Evolutionary conservation across 2,888 invertebrate genomes (phyloP).

Genomic region (Ethmia dodecea): DNA sequence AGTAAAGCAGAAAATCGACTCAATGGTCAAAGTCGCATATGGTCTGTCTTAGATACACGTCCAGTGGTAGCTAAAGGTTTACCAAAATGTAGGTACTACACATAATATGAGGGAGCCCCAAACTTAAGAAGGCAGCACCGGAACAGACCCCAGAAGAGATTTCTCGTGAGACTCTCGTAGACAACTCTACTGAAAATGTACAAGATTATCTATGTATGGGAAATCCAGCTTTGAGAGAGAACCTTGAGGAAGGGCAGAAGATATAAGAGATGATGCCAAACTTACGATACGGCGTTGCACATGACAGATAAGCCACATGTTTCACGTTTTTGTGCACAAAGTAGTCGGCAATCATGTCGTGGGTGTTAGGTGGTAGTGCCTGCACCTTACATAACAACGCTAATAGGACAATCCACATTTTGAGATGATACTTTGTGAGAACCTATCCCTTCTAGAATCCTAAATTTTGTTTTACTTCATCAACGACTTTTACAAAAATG

Average conservation of each 20-base stretch:
- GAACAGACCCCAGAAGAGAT: not conserved
- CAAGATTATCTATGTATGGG: no score
- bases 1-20: not conserved
- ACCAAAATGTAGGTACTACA: not conserved
- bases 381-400: not conserved
- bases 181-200: no score
- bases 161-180: no score
- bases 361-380: not conserved
- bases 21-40: not conserved
- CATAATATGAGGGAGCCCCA: not conserved
- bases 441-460: no score
- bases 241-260: no score
- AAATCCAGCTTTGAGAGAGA: no score
- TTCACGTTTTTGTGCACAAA: slow-evolving; percentile 1
- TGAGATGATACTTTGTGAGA: not conserved
- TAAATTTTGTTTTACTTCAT: no score
- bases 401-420: not conserved
- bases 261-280: no score
- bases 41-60: not conserved
- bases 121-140: not conserved
- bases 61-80: not conserved
- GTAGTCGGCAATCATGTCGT: not conserved
- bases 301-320: not conserved
- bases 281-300: not conserved
- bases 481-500: no score